Evolutionary conservation across 2,888 invertebrate genomes (phyloP).

Genomic region (Harpalus rubripes): DNA sequence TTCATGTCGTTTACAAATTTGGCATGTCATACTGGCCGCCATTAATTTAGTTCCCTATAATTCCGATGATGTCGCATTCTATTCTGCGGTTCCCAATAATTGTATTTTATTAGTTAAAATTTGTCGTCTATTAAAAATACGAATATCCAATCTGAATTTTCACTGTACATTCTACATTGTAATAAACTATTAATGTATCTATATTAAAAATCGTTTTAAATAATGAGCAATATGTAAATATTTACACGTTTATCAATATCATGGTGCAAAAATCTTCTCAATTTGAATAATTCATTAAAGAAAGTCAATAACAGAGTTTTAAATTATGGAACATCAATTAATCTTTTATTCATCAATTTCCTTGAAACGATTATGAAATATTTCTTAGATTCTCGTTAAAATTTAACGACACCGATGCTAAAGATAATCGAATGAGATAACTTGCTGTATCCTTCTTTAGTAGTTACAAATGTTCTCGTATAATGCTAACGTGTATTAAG

Average conservation of each 20-base stretch:
- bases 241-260: not conserved
- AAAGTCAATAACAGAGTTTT: constrained; percentile 25
- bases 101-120: too few relatives aligned
- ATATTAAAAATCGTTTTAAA: not conserved
- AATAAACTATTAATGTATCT: not conserved
- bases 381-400: constrained; percentile 44
- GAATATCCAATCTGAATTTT: not conserved
- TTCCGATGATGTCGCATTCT: too few relatives aligned
- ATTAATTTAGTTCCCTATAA: too few relatives aligned
- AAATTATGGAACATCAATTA: constrained; percentile 33
- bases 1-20: too few relatives aligned
- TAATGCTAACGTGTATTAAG: constrained; percentile 36
- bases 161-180: not conserved
- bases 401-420: constrained; percentile 43
- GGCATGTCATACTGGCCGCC: too few relatives aligned
- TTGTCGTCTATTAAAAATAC: too few relatives aligned
- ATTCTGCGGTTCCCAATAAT: too few relatives aligned
- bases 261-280: constrained; percentile 17
- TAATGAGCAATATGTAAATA: not conserved
- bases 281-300: constrained; percentile 32
- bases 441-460: constrained; percentile 25
- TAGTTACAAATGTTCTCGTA: constrained; percentile 21
- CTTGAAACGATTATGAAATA: constrained; percentile 45
- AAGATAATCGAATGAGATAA: constrained; percentile 45
- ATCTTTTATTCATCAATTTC: constrained; percentile 48